Base-by-base conservation (phyloP, 2,797 vertebrate genomes). In the Rhynchotus rufescens region DNA sequence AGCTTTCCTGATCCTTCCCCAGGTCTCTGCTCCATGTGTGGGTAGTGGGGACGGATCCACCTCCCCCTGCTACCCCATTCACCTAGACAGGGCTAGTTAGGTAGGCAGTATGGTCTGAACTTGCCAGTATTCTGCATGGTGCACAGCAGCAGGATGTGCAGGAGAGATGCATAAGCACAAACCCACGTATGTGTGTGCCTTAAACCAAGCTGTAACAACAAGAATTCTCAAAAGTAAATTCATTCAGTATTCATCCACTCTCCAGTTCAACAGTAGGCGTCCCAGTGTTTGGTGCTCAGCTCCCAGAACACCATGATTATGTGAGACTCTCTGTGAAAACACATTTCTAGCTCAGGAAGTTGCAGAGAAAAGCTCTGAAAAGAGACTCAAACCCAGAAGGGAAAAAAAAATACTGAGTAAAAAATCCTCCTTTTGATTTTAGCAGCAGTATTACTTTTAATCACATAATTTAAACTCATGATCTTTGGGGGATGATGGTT, bases 171-270 rank as follows among this genome's bases (percentile, higher is more conserved):
- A 5, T 16, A 10, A 2, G 17, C 32, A 45, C 0, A 84, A 79
- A 61, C 12, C 12, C 15, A 30, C n/a, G n/a, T 16, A 3, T 3
- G 9, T 59, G 20, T 38, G 30, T 77, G 75, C 66, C 84, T 82
- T 82, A 89, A 69, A 83, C 23, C 34, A 92, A 80, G 57, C 52
- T 88, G 74, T 67, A 83, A 60, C 80, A 86, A 80, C 66, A 91
- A 64, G 57, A 86, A 38, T 40, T 56, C 67, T 51, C 66, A 78
- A 84, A 93, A 86, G 75, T 26, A 59, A 54, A 65, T 72, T 84
- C 90, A 75, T 84, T 88, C 75, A 49, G 60, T 88, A 28, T 57
- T 15, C 44, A 81, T 65, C 45, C 8, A 4, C 71, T 72, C 44
- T 65, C 59, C 26, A 52, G 2, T 28, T 86, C 40, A 49, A 40